Base-by-base conservation (phyloP, 2,113 vertebrate genomes). In the Periophthalmus modestus region DNA sequence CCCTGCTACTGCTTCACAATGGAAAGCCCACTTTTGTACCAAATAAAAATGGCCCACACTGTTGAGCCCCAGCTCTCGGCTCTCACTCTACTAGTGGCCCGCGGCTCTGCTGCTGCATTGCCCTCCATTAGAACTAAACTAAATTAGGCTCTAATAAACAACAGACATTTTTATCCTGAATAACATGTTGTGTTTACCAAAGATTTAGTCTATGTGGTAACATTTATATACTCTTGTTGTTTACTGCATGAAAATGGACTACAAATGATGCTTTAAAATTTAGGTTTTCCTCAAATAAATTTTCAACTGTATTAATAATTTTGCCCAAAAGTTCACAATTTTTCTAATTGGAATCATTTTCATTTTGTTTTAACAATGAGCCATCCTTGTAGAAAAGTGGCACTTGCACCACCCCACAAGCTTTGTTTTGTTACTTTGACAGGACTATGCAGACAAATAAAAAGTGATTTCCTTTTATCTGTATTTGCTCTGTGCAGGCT, bases 401-500 rank as follows among this genome's bases (percentile, higher is more conserved):
- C 39, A 43, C 39, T 43, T 43, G 39, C n/a, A n/a, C n/a, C n/a
- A n/a, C n/a, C n/a, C n/a, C 39, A 43, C 39, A 43, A 43, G 6
- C 39, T 43, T 43, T 43, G 7, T 43, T 7, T 28, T 39, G 36
- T 39, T 39, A 39, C 7, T 39, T 39, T 39, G 36, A 39, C 9
- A 43, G 7, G 39, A 10, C 39, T 11, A 43, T 43, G 39, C 39
- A 43, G 39, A 11, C 6, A 43, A 43, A 43, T 43, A 43, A 39
- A 39, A 39, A 43, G 39, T 43, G 57, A 28, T 59, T 59, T 59
- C 28, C 28, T 39, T n/a, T n/a, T 19, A 2, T 36, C 1, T 61
- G 13, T 74, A 2, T 82, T 24, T 77, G 9, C 67, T 90, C 61
- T 36, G 68, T 16, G 68, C 87, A 98, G 97, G 96, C 12, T 95